Percentiles rank a stretch among this genome's conserved stretches.
phyloP scores from a whole-genome alignment of 2,113 vertebrate genomes.

The Anthoscopus minutus region DNA sequence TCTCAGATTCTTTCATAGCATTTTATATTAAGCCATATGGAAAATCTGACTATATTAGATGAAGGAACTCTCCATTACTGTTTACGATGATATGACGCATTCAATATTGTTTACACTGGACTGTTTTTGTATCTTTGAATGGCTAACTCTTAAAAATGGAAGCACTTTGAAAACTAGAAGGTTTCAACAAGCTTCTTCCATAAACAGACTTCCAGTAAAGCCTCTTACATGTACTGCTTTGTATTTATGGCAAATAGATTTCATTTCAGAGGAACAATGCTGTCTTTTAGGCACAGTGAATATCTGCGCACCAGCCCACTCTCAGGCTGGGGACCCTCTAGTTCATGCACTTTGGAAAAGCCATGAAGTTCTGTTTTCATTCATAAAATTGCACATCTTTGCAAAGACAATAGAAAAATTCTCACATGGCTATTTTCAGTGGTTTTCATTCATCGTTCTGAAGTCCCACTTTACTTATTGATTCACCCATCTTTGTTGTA shows the following conservation, averaged over 20 bases:
- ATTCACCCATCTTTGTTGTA: not conserved
- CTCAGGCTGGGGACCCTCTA: not conserved
- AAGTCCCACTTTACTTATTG: not conserved
- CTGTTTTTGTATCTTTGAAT: not conserved
- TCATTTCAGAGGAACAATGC: not conserved
- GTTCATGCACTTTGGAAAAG: not conserved
- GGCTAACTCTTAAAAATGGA: not conserved
- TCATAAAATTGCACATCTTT: not conserved
- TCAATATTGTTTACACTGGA: not conserved
- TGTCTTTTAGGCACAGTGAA: not conserved
- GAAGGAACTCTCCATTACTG: not conserved
- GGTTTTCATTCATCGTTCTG: not conserved
- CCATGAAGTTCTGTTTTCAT: not conserved
- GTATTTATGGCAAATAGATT: not conserved
- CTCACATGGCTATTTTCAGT: not conserved
- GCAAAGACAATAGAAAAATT: not conserved
- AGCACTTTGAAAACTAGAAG: not conserved
- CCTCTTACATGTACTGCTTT: not conserved
- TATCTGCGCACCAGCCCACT: not conserved
- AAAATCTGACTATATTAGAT: not conserved
- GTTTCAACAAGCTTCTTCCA: not conserved
- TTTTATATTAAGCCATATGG: not conserved
- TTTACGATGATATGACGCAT: not conserved
- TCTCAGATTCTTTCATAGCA: not conserved
- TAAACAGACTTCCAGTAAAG: not conserved